Base-by-base conservation (phyloP, 2,113 vertebrate species). In the Heterochromis multidens region DNA sequence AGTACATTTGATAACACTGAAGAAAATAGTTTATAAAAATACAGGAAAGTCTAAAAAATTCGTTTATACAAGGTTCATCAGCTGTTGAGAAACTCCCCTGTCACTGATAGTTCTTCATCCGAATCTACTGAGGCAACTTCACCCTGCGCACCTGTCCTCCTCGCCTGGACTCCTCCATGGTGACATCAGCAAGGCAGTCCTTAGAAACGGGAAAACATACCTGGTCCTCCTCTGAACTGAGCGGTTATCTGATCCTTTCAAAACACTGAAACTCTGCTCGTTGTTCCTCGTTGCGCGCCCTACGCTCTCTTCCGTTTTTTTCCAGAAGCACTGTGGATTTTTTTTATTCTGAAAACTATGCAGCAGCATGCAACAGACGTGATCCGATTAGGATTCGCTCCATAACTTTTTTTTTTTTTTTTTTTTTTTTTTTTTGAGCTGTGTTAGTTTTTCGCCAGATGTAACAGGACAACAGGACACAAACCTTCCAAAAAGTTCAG, bases 351-450 rank as follows among this genome's bases (percentile, higher is more conserved):
- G 29, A 56, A 80, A 90, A 85, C 83, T 63, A 87, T 60, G 77
- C 85, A 83, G 89, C 81, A n/a, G 56, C 78, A 12, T 58, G 70
- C 57, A 70, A 70, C 52, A 59, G 82, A 74, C 81, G 37, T 81
- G 84, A 91, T 89, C 93, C 88, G 92, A 87, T 81, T 81, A 86
- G 60, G 88, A 84, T 92, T 61, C 86, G 70, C 91, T 94, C 89
- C 90, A 92, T 58, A 96, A 97, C 95, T 96, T 96, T 96, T 93
- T 87, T 95, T 92, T 82, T 56, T 59, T 46, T 23, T 14, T 40
- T 40, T 40, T 40, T 40, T 1, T n/a, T n/a, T n/a, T n/a, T n/a
- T n/a, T n/a, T n/a, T n/a, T n/a, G n/a, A n/a, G n/a, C n/a, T n/a
- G n/a, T n/a, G n/a, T 60, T 29, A 17, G 27, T 60, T 17, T 60